Base-by-base conservation (phyloP, 2,113 vertebrate genomes). In the Tetraodon nigroviridis region DNA sequence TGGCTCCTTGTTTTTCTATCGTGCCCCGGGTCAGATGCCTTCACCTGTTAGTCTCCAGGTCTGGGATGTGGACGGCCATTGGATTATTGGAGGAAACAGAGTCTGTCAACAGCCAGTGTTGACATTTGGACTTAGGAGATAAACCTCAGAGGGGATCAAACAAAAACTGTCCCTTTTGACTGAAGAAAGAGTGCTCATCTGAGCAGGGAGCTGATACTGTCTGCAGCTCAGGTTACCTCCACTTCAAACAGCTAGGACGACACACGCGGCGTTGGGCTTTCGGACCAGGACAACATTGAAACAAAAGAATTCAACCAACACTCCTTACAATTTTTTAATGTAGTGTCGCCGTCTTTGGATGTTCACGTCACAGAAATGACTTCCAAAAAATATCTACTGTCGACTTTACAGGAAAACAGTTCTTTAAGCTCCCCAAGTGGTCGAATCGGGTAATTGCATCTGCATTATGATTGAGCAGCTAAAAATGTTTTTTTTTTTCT, bases 61-160 rank as follows among this genome's bases (percentile, higher is more conserved):
- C 61, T 46, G 67, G 58, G 73, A 65, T 56, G 80, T 67, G 53
- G 51, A 52, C 67, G 14, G 77, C 69, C 56, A 52, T 45, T 64
- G 64, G 74, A 71, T 69, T 67, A 80, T 72, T 63, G 61, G 50
- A 80, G 67, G 73, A 80, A 79, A 80, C 78, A 1, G 5, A 83
- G 75, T 84, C 70, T 67, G 79, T 83, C 78, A 80, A 83, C 83
- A 79, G 51, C 52, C 55, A 70, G 69, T 88, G 82, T 88, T 88
- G 84, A 88, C 86, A 75, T 83, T 84, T 69, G 56, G 69, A 69
- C 59, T 84, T 62, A 67, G 47, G 49, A 86, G 84, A 87, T 88
- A 88, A 86, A 88, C 55, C 78, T 78, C 69, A 71, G 61, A 61
- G 55, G 52, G 63, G 84, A 83, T 86, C 84, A 85, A 85, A 86